A percentile compares a stretch with the other conserved stretches of the same genome.
phyloP scores from a whole-genome alignment of 2,888 invertebrate species.

The Athalia circularis region DNA sequence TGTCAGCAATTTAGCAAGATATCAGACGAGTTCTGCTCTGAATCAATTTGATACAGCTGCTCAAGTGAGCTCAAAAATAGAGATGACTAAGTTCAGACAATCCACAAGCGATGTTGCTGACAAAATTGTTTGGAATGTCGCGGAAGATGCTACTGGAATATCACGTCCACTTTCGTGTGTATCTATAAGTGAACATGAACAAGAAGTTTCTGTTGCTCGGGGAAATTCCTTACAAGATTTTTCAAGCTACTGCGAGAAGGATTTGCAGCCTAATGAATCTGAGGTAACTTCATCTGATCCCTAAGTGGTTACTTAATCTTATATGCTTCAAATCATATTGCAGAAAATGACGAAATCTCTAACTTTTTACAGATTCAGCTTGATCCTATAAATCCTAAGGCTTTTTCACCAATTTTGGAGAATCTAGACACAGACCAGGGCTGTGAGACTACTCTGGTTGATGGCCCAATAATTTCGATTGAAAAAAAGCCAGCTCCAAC shows the following conservation, averaged over 20 bases:
- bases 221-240: slow-evolving; percentile 10
- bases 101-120: background rate
- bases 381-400: background rate
- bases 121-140: background rate
- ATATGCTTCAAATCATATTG: background rate
- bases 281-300: slow-evolving; percentile 7
- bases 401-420: slow-evolving; percentile 6
- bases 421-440: slow-evolving; percentile 7
- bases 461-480: background rate
- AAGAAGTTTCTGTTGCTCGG: background rate
- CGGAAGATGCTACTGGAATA: background rate
- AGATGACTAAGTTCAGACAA: background rate
- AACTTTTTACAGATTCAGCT: slow-evolving; percentile 15
- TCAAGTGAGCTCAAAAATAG: slow-evolving; percentile 12
- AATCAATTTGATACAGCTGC: slow-evolving; percentile 64
- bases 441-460: background rate
- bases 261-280: background rate
- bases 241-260: background rate
- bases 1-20: slow-evolving; percentile 66
- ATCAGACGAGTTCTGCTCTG: slow-evolving; percentile 67
- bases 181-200: slow-evolving; percentile 7
- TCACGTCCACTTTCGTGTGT: slow-evolving; percentile 1
- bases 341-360: background rate
- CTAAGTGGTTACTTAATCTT: background rate
- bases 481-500: slow-evolving; percentile 6